Conservation (phyloP, 2,797 vertebrate genomes). For the Huso huso region DNA sequence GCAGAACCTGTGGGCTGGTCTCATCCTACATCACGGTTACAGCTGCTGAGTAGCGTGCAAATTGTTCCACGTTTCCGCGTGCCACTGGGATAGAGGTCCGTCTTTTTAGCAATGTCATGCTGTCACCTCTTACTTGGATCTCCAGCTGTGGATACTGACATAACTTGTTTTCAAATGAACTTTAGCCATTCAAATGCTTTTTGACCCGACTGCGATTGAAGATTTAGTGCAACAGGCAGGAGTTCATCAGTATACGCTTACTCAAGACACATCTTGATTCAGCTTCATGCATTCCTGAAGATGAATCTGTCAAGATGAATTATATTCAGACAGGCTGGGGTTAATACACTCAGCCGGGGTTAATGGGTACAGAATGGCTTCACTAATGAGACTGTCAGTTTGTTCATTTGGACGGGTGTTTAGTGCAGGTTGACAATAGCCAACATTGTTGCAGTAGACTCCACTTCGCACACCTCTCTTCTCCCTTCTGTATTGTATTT, state of each 20-base stretch:
- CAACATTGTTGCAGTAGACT: too few species aligned
- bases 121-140: neutral
- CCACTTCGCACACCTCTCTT: too few species aligned
- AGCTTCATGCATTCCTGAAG: neutral
- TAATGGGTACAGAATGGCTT: neutral
- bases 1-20: too few species aligned
- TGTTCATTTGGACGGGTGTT: too few species aligned
- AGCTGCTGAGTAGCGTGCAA: too few species aligned
- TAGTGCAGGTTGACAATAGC: too few species aligned
- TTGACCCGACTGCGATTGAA: neutral
- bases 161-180: neutral
- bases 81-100: too few species aligned
- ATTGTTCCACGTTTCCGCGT: too few species aligned
- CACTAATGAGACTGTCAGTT: neutral
- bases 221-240: neutral
- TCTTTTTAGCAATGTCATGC: slow-evolving; percentile 1
- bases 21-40: too few species aligned
- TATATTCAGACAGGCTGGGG: neutral
- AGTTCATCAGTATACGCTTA: neutral
- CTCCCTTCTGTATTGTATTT: too few species aligned
- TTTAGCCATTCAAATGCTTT: neutral
- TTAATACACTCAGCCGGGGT: neutral
- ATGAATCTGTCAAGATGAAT: neutral
- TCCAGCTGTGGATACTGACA: neutral
- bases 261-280: too few species aligned